Evolutionary conservation across 2,113 vertebrate genomes (phyloP).

Genomic region (Rhagologus leucostigma): DNA sequence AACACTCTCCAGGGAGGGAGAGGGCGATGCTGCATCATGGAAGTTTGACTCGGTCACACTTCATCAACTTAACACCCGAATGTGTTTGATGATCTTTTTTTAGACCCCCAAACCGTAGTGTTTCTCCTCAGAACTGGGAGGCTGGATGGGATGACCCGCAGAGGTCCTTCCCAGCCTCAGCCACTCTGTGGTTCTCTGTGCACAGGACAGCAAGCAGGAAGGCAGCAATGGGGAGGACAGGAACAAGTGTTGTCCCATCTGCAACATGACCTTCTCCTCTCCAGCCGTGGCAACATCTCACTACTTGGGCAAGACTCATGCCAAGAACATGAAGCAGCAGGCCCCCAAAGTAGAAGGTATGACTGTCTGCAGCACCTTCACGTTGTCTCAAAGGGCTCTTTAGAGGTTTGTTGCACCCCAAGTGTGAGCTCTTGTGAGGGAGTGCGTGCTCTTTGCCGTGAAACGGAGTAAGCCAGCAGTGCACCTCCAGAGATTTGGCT

Average conservation of each 20-base stretch:
- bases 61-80: background rate
- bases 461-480: background rate
- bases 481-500: background rate
- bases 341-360: slow-evolving; percentile 79
- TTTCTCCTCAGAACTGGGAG: background rate
- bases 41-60: background rate
- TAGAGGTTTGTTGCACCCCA: background rate
- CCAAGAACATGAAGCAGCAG: slow-evolving; percentile 89
- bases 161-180: background rate
- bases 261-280: slow-evolving; percentile 95
- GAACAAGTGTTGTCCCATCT: slow-evolving; percentile 87
- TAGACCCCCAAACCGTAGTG: background rate
- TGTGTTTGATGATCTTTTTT: background rate
- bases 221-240: slow-evolving; percentile 81
- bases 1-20: background rate
- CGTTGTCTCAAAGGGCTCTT: rapidly evolving
- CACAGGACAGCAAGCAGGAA: slow-evolving; percentile 70
- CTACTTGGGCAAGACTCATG: slow-evolving; percentile 94
- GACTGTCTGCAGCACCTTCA: background rate
- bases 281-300: slow-evolving; percentile 91
- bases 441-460: background rate
- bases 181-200: background rate
- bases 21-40: background rate
- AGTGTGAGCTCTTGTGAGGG: background rate
- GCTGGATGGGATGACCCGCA: background rate